Evolutionary conservation across 2,888 invertebrate genomes (phyloP), one percentile per base, ranked within the genome.

Genomic region (Metalampra italica): DNA sequence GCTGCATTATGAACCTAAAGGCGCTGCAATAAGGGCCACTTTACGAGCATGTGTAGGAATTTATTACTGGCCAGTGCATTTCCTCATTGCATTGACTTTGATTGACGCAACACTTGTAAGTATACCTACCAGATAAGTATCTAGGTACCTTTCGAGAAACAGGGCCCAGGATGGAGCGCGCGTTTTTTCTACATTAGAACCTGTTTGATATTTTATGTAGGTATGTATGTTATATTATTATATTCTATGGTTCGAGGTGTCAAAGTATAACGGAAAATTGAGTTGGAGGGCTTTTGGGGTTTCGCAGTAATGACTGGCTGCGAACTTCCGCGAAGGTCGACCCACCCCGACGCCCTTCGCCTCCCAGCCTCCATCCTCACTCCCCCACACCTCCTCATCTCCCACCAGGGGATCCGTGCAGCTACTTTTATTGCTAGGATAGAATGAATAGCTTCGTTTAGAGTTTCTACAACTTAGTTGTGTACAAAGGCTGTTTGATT

Each of bases 311-410:
- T 75, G 75, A 75, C 66, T 60, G 58, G 65, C 60, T 59, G 57
- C 62, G 39, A 69, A 72, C 70, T 73, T 75, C 72, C 66, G 68
- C 66, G 71, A 77, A 77, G 77, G 77, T 77, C 77, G 69, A 53
- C 59, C 54, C 57, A 56, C 54, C 50, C 52, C 53, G 59, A 45
- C 54, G 43, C 38, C 57, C 51, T 3, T 36, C 58, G 47, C 49
- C 29, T 49, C 50, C 44, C 43, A 39, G 12, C 34, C 47, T 30
- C 34, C 36, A 13, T 9, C 51, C 44, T 29, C 46, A 45, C 46
- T 43, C 36, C 47, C 29, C 49, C 53, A 3, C 5, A 5, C 5
- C 22, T 22, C 39, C 48, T 56, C 52, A 54, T 29, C 48, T 32
- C 29, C 42, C 49, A 11, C 34, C 34, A 1, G 39, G 41, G 36